Conservation (phyloP, 2,113 vertebrate genomes). For the Desmodus rotundus region DNA sequence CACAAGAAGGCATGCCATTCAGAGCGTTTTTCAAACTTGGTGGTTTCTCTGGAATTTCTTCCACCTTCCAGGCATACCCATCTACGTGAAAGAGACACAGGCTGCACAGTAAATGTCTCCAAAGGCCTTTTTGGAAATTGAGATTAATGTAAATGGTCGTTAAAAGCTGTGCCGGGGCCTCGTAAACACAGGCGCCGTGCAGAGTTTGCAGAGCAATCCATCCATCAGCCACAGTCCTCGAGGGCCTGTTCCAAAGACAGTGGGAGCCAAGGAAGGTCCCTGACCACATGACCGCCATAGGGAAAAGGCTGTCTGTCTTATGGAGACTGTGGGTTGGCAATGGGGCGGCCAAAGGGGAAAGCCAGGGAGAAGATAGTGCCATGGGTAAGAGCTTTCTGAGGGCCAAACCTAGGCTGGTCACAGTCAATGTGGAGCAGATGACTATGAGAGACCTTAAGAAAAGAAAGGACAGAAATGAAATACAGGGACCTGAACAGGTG, state of each 20-base stretch:
- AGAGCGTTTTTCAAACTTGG: conserved; percentile 42
- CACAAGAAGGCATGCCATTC: conserved; percentile 59
- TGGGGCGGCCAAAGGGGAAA: background rate
- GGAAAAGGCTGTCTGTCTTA: conserved; percentile 40
- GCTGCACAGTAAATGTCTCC: conserved; percentile 57
- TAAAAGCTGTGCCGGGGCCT: conserved; percentile 66
- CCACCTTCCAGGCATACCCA: background rate
- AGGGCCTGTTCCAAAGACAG: conserved; percentile 46
- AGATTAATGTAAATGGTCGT: conserved; percentile 71
- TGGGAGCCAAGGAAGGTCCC: conserved; percentile 57
- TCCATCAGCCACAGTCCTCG: conserved; percentile 59
- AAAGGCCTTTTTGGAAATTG: conserved; percentile 60
- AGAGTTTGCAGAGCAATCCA: conserved; percentile 57
- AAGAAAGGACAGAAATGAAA: background rate
- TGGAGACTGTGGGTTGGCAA: background rate
- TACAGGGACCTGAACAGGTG: background rate
- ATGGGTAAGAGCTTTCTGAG: background rate
- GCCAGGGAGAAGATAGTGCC: background rate
- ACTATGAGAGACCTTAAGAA: background rate
- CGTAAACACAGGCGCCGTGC: conserved; percentile 48
- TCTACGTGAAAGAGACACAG: conserved; percentile 43
- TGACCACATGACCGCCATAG: conserved; percentile 57
- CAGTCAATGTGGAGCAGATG: background rate
- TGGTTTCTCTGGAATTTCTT: conserved; percentile 47
- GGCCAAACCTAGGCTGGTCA: background rate